Conservation (phyloP, 1,140 invertebrate species). For the Steinernema khuongi region DNA sequence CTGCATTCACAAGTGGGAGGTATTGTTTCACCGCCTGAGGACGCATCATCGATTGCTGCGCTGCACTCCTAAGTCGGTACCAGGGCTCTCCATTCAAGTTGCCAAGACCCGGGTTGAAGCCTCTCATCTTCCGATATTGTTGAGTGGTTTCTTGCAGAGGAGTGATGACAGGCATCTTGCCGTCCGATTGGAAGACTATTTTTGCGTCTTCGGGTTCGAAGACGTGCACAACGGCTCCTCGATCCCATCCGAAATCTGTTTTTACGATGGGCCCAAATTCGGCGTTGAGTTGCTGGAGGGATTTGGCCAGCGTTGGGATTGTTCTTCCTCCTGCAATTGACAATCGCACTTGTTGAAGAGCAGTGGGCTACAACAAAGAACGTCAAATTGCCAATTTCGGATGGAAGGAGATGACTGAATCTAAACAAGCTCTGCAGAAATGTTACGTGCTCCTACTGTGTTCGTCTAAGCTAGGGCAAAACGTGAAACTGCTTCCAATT, state of each 20-base stretch:
- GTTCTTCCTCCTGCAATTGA: background rate
- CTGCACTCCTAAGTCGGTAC: constrained; percentile 73
- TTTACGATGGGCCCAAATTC: constrained; percentile 60
- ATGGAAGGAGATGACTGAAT: too few species aligned
- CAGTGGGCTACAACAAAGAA: too few species aligned
- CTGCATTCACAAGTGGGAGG: constrained; percentile 69
- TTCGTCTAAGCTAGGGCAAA: too few species aligned
- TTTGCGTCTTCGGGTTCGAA: constrained; percentile 62
- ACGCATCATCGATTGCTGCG: constrained; percentile 76
- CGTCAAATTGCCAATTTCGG: too few species aligned
- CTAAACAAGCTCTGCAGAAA: too few species aligned
- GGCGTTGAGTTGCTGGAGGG: constrained; percentile 48
- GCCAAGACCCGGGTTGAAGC: constrained; percentile 64
- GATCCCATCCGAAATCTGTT: constrained; percentile 55
- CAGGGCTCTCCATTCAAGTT: constrained; percentile 73
- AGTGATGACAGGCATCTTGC: constrained; percentile 61
- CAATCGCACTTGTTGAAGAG: too few species aligned
- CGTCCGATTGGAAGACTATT: constrained; percentile 60
- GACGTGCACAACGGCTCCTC: constrained; percentile 60
- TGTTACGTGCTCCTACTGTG: too few species aligned
- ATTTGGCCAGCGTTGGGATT: constrained; percentile 39
- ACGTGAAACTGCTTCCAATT: too few species aligned
- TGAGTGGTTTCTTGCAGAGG: constrained; percentile 63
- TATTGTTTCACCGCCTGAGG: constrained; percentile 72
- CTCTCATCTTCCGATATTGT: constrained; percentile 61